Evolutionary conservation across 2,797 vertebrate species (phyloP).

Genomic region (Zalophus californianus): DNA sequence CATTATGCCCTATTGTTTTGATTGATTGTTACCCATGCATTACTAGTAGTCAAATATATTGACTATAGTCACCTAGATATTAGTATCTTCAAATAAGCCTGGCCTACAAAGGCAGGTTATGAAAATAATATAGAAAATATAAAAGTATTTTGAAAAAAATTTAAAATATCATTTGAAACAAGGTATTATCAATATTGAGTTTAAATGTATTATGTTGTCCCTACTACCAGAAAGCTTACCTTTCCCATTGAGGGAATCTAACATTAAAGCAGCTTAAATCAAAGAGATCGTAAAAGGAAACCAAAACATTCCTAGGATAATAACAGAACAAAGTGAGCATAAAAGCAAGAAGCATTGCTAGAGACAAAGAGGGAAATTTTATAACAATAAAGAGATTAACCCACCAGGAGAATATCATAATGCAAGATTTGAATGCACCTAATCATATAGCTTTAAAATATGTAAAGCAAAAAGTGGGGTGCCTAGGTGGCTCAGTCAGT

Average conservation of each 20-base stretch:
- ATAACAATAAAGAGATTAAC: neutral
- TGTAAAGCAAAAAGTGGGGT: neutral
- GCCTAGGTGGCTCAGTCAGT: neutral
- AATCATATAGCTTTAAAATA: neutral
- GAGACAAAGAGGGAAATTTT: neutral
- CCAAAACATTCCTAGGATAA: neutral
- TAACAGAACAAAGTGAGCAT: neutral
- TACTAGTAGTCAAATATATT: neutral
- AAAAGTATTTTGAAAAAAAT: neutral
- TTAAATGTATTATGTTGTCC: neutral
- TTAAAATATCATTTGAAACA: neutral
- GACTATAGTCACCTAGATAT: neutral
- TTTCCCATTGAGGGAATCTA: neutral
- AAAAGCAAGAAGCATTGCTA: neutral
- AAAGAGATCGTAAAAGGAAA: neutral
- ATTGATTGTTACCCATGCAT: neutral
- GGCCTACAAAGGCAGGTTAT: neutral
- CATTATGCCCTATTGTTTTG: neutral
- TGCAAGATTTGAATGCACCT: neutral
- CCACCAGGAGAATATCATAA: neutral
- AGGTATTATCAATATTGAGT: neutral
- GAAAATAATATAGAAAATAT: neutral
- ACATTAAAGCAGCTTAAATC: neutral
- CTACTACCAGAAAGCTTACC: neutral
- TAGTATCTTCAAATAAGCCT: neutral